These are phyloP conservation scores for Ptiloglossa arizonensis DNA, from an alignment of 1,140 invertebrate genomes.

Conservation along the genomic window DNA sequence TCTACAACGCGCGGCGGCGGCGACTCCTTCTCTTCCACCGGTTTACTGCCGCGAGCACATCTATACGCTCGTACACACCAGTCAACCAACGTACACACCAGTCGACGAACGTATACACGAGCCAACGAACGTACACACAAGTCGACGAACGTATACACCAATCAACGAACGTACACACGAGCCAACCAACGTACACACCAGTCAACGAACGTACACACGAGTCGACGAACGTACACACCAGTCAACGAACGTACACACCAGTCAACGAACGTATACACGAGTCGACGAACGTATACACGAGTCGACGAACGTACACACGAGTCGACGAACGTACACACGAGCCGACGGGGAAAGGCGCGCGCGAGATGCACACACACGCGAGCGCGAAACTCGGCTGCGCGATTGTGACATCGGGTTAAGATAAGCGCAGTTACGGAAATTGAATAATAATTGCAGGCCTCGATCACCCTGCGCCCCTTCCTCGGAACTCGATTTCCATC, in stretches of 20 bases:
- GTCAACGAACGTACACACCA: no score
- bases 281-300: no score
- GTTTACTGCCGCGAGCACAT: neutral
- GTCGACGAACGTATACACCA: no score
- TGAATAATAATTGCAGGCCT: constrained; percentile 76
- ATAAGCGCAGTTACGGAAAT: constrained; percentile 78
- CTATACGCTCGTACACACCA: no score
- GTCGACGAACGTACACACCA: no score
- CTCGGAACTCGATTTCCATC: constrained; percentile 9
- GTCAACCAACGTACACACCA: no score
- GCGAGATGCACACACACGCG: neutral
- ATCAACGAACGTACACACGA: no score
- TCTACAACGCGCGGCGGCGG: constrained; percentile 55
- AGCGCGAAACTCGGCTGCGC: constrained; percentile 15
- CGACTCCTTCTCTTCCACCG: constrained; percentile 16
- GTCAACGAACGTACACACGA: no score
- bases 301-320: neutral
- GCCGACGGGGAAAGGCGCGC: constrained; percentile 1
- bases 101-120: no score
- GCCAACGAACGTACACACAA: no score
- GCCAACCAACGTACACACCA: no score
- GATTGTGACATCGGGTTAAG: constrained; percentile 76
- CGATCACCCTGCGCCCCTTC: constrained; percentile 11
- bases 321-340: neutral
- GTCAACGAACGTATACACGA: no score